Conservation (phyloP, 2,888 invertebrate genomes). For the Stenchaetothrips biformis region DNA sequence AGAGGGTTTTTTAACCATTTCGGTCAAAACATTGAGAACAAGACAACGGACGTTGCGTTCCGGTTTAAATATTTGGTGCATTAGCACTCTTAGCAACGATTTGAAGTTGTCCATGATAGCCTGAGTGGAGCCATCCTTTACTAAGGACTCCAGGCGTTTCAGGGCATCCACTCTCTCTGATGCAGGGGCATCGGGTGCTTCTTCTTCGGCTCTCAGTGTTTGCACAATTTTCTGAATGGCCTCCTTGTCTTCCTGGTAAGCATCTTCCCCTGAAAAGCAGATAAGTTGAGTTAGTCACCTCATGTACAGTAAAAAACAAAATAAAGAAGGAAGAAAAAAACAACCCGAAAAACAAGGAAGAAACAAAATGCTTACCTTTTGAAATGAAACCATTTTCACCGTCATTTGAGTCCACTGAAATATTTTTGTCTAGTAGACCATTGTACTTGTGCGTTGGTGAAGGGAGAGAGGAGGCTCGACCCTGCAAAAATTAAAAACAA, state of each 20-base stretch:
- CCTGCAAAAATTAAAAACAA: conserved; percentile 39
- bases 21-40: conserved; percentile 61
- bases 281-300: neutral
- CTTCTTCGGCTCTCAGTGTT: conserved; percentile 37
- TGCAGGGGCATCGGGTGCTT: conserved; percentile 34
- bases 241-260: conserved; percentile 38
- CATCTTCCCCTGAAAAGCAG: conserved; percentile 27
- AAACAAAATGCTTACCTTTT: conserved; percentile 27
- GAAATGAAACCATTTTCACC: conserved; percentile 21
- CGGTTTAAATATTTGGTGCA: conserved; percentile 10
- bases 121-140: conserved; percentile 47
- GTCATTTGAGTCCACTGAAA: conserved; percentile 4
- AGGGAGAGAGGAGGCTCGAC: conserved; percentile 47
- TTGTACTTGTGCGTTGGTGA: conserved; percentile 45
- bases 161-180: conserved; percentile 36
- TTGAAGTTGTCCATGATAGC: conserved; percentile 53
- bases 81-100: conserved; percentile 34
- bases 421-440: neutral
- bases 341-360: too few species aligned
- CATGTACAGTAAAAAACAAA: conserved; percentile 10
- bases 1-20: conserved; percentile 74
- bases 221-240: conserved; percentile 39
- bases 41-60: conserved; percentile 44
- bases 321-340: too few species aligned
- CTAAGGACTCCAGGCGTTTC: conserved; percentile 36